Conservation (phyloP, 2,888 invertebrate species). For the Conomelus anceps region DNA sequence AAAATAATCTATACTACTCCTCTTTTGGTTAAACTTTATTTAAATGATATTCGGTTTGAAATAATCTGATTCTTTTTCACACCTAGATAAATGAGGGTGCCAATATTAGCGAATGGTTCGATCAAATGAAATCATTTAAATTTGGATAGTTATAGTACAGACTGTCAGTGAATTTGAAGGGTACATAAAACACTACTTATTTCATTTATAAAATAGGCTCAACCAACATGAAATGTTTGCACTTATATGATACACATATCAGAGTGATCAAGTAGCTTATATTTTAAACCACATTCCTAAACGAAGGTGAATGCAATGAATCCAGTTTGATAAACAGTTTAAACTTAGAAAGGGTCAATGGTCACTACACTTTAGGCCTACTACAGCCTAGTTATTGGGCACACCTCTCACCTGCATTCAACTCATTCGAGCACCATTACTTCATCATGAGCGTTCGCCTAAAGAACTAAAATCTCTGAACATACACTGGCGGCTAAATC, state of each 20-base stretch:
- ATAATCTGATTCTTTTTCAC: too few relatives aligned
- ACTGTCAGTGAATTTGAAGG: too few relatives aligned
- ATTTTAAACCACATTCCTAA: neutral
- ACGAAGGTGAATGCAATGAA: neutral
- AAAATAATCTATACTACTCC: too few relatives aligned
- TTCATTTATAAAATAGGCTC: neutral
- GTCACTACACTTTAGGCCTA: neutral
- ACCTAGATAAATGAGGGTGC: too few relatives aligned
- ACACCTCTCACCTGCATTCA: neutral
- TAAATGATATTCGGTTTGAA: too few relatives aligned
- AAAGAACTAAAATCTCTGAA: too few relatives aligned
- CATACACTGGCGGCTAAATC: neutral
- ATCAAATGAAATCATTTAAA: too few relatives aligned
- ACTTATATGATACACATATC: neutral
- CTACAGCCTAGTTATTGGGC: neutral
- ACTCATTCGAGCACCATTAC: neutral
- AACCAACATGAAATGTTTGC: neutral
- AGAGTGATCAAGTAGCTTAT: neutral
- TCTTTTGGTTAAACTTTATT: too few relatives aligned
- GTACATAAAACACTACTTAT: too few relatives aligned
- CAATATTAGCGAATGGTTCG: too few relatives aligned
- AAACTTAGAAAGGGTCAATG: neutral
- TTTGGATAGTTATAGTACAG: too few relatives aligned
- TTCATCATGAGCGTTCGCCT: neutral
- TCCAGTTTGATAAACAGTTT: neutral